Evolutionary conservation across 2,113 vertebrate genomes (phyloP), one percentile per base, ranked within the genome.

Genomic region (Octodon degus): DNA sequence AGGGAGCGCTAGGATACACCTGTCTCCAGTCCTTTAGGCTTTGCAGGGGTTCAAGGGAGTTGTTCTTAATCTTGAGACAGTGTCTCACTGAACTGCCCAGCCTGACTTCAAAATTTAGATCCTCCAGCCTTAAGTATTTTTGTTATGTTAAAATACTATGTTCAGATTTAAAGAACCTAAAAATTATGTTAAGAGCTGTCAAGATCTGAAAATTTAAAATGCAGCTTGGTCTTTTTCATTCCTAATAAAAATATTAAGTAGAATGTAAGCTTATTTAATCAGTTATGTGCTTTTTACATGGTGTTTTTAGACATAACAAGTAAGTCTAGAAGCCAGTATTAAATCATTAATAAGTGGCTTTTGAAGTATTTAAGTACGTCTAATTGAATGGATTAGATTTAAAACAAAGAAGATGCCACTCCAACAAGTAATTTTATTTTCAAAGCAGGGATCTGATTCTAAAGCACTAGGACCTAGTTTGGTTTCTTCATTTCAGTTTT

Each of bases 251-350:
- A 86, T 85, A 19, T 81, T 92, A 94, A 77, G 22, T 91, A 47
- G 40, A 81, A 53, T 93, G 72, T 87, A 82, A 8, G 5, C 65
- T 58, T 86, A 74, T 90, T 83, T 92, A 72, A 96, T 88, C 24
- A 34, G 19, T 95, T 96, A 40, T 14, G 0, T 86, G 65, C 24
- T 83, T 2, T 93, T 92, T 90, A 4, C 37, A 5, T 53, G 79
- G 58, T 94, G 24, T 32, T 89, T 95, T 95, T 91, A 93, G 86
- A 70, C 40, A 90, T 74, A 55, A 58, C 47, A 22, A 93, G 8
- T 74, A 58, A 96, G 92, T 93, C 86, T 95, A 74, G 65, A 74
- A 92, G 80, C 94, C 67, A 91, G 87, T 70, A 95, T 58, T 89
- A 94, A 47, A 77, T 86, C 63, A 27, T 85, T 43, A 93, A 76